A percentile compares a stretch with the other conserved stretches of the same genome.
Evolutionary conservation across 2,888 invertebrate species (phyloP).

Genomic region (Drosophila phalerata): DNA sequence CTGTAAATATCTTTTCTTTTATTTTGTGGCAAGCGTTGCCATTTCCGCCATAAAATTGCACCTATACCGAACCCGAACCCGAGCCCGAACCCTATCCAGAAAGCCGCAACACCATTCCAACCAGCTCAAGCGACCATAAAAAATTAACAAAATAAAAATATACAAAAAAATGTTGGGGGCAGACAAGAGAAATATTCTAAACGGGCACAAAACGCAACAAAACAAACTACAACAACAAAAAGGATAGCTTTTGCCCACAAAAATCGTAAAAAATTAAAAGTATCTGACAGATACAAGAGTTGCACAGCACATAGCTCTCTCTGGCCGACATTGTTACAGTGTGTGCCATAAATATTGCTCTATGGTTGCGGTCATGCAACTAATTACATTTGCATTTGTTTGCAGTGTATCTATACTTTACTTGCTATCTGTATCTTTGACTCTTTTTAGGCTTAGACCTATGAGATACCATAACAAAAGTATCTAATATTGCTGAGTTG

Average conservation of each 20-base stretch:
- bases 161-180: conserved; percentile 26
- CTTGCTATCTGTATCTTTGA: neutral
- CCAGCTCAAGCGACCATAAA: conserved; percentile 66
- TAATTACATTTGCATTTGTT: conserved; percentile 77
- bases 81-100: conserved; percentile 26
- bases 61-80: conserved; percentile 17
- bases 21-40: conserved; percentile 78
- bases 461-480: neutral
- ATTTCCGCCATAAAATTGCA: conserved; percentile 76
- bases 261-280: conserved; percentile 80
- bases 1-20: conserved; percentile 72
- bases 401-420: conserved; percentile 10
- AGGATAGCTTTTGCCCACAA: conserved; percentile 59
- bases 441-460: neutral
- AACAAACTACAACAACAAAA: conserved; percentile 7
- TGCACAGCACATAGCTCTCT: conserved; percentile 35
- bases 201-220: conserved; percentile 42
- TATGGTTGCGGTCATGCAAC: conserved; percentile 78
- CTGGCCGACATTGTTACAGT: conserved; percentile 55
- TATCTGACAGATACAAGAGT: conserved; percentile 72
- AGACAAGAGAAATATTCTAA: conserved; percentile 72
- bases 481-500: neutral
- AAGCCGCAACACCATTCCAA: conserved; percentile 54
- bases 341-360: conserved; percentile 78
- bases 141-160: conserved; percentile 75